Conservation (phyloP, 2,797 vertebrate genomes). For the Orientallactaga sibirica region DNA sequence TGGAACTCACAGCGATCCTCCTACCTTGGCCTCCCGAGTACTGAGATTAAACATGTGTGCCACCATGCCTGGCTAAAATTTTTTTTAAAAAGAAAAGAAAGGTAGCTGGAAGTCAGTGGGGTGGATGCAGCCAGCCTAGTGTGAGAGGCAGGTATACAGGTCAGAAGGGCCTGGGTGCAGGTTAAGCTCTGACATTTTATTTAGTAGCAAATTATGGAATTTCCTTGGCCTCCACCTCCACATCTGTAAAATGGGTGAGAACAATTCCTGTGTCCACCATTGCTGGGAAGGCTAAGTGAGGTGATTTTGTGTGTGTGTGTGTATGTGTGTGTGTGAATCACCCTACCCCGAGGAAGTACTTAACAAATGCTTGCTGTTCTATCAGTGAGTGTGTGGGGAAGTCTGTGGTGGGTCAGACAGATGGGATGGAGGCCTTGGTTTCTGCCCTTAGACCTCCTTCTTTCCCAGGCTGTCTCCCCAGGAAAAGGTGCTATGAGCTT, state of each 20-base stretch:
- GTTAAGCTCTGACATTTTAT: background rate
- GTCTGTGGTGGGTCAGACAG: background rate
- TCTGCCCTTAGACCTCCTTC: conserved; percentile 6
- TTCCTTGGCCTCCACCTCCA: conserved; percentile 8
- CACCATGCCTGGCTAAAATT: too few species aligned
- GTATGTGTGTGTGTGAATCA: too few species aligned
- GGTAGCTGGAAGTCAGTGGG: background rate
- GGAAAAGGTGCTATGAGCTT: background rate
- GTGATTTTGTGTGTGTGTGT: too few species aligned
- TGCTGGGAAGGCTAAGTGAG: background rate
- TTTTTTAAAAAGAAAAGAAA: too few species aligned
- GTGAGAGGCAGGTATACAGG: background rate
- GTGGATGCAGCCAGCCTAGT: background rate
- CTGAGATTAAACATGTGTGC: too few species aligned
- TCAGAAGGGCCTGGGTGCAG: background rate
- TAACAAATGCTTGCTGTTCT: background rate
- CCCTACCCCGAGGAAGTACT: background rate
- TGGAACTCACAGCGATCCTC: too few species aligned
- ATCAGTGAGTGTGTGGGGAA: background rate
- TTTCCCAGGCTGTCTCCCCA: background rate
- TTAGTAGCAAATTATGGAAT: background rate
- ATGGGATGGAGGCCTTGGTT: background rate
- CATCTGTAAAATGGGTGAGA: conserved; percentile 12
- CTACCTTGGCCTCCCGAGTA: too few species aligned
- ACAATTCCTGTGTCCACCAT: background rate